Percentiles rank a stretch among this genome's conserved stretches.
These are phyloP conservation scores for Poeciliopsis infans DNA, from an alignment of 2,797 vertebrate genomes.

Conservation along the genomic window DNA sequence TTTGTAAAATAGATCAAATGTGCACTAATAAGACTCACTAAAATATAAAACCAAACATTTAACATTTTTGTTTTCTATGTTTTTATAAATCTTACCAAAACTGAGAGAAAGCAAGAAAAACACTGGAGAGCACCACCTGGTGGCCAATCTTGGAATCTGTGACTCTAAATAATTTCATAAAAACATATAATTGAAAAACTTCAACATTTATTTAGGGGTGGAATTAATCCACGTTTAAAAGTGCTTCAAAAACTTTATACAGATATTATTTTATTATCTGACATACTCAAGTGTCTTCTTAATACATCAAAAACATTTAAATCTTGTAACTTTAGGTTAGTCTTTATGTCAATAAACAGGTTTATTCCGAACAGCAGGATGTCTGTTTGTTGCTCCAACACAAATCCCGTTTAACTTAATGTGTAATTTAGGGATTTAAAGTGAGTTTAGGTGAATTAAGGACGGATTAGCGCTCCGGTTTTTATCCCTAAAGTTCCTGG, in stretches of 20 bases:
- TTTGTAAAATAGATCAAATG: not conserved
- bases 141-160: not conserved
- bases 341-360: not conserved
- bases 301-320: not conserved
- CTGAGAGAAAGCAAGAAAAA: not conserved
- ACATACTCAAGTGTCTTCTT: not conserved
- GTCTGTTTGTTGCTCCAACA: not conserved
- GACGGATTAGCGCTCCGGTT: not conserved
- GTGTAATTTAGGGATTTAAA: not conserved
- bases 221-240: not conserved
- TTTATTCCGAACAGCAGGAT: not conserved
- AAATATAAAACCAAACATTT: not conserved
- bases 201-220: not conserved
- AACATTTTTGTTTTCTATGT: not conserved
- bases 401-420: not conserved
- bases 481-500: not conserved
- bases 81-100: not conserved
- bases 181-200: not conserved
- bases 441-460: not conserved
- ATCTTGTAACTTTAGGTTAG: not conserved
- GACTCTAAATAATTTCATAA: not conserved
- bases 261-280: not conserved
- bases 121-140: slow-evolving; percentile 5
- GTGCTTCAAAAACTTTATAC: not conserved
- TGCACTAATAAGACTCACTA: not conserved